Evolutionary conservation across 2,888 invertebrate species (phyloP).

Genomic region (Acrocyrtus sp.): DNA sequence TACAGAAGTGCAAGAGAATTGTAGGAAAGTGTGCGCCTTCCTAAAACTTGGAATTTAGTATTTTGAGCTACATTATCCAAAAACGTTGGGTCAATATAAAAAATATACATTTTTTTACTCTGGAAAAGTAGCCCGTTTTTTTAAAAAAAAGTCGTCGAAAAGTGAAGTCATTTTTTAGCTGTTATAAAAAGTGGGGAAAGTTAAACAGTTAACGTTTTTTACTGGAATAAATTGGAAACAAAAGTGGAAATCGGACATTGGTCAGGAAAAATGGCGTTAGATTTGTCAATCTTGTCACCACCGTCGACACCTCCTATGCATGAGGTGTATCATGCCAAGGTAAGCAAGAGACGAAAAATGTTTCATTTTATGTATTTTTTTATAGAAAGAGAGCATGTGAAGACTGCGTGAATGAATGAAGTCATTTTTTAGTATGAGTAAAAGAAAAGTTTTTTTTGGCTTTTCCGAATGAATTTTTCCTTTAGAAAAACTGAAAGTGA

Average conservation of each 20-base stretch:
- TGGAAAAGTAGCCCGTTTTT: no score
- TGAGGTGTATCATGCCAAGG: conserved; percentile 42
- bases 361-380: no score
- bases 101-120: no score
- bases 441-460: conserved; percentile 13
- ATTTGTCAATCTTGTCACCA: conserved; percentile 72
- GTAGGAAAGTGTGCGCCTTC: no score
- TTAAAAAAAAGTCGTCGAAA: no score
- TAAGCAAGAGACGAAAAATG: conserved; percentile 19
- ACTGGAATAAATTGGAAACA: no score
- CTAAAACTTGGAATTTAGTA: no score
- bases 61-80: no score
- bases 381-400: background rate
- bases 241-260: background rate
- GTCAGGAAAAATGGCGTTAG: conserved; percentile 62
- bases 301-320: conserved; percentile 75
- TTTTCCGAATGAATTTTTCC: no score
- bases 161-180: conserved; percentile 1
- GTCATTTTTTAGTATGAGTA: background rate
- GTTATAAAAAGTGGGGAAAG: conserved; percentile 15
- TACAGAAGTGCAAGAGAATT: background rate
- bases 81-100: no score
- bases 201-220: no score
- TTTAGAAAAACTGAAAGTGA: background rate
- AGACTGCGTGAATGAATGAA: background rate